Base-by-base conservation (phyloP, 2,113 vertebrate species). In the Mesocricetus auratus region DNA sequence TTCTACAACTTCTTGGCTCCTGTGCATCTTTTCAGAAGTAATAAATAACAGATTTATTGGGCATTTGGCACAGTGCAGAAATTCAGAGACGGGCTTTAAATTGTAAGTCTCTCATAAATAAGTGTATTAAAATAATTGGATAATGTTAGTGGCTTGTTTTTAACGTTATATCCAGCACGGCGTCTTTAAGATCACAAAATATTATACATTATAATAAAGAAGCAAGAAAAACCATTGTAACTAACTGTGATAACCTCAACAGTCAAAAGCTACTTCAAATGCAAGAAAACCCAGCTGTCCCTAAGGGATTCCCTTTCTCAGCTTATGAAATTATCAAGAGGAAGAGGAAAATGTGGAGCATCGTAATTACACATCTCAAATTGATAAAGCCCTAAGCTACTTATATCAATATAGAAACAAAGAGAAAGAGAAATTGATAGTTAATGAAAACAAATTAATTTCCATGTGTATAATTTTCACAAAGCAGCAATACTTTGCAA, bases 41-140 rank as follows among this genome's bases (percentile, higher is more conserved):
- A 60, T 95, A 98, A 97, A 98, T 96, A 95, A 86, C 95, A 94
- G 79, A 96, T 93, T 96, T 96, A 96, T 86, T 95, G 71, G 60
- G 66, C 86, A 60, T 90, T 94, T 94, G 90, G 85, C 91, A 95
- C 45, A 47, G 69, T 81, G 19, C 0, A 45, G 29, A 95, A 93
- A 93, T 82, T 92, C 92, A 96, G 45, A 96, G 47, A 95, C 82
- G 53, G 50, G 39, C 24, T 93, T 68, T 97, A 96, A 96, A 94
- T 96, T 71, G 24, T 92, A 87, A 12, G 39, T 74, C 36, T 95
- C 96, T 95, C 77, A 83, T 96, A 94, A 96, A 92, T 94, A 95
- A 94, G 66, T 94, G 71, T 94, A 92, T 92, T 95, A 95, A 96
- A 97, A 83, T 97, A 95, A 96, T 94, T 96, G 85, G 78, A 39